phyloP scores from a whole-genome alignment of 1,140 invertebrate genomes.

The Orchestia grillus region DNA sequence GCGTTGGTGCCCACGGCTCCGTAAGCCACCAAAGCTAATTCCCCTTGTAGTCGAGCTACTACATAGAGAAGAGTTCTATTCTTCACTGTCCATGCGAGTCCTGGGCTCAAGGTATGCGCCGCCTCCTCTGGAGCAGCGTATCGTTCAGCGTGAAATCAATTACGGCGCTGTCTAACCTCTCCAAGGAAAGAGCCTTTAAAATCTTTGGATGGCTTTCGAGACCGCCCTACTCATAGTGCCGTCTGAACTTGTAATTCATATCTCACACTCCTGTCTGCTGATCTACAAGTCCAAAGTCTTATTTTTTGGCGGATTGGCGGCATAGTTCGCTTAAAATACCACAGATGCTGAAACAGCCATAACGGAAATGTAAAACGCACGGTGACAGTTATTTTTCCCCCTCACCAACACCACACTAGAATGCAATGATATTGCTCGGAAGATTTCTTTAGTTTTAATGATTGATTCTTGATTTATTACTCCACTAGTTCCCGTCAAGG shows the following conservation, averaged over 20 bases:
- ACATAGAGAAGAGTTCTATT: not conserved
- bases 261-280: not conserved
- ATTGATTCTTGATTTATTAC: too few species aligned
- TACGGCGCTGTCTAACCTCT: conserved; percentile 5
- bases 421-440: too few species aligned
- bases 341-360: not conserved
- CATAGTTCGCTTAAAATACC: not conserved
- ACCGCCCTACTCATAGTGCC: not conserved
- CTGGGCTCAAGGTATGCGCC: not conserved
- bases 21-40: conserved; percentile 10
- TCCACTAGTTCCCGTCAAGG: too few species aligned
- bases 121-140: not conserved
- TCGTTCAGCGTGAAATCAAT: conserved; percentile 54
- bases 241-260: not conserved
- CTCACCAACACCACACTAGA: too few species aligned
- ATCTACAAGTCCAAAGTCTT: not conserved
- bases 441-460: too few species aligned
- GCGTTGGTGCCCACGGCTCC: not conserved
- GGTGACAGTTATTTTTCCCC: not conserved
- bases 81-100: not conserved
- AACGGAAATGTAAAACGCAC: not conserved
- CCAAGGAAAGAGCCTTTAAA: not conserved
- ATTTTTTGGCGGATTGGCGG: not conserved
- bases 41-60: not conserved
- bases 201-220: not conserved